These are phyloP conservation scores for Pyrgus malvae DNA, from an alignment of 2,888 invertebrate genomes.

Conservation along the genomic window DNA sequence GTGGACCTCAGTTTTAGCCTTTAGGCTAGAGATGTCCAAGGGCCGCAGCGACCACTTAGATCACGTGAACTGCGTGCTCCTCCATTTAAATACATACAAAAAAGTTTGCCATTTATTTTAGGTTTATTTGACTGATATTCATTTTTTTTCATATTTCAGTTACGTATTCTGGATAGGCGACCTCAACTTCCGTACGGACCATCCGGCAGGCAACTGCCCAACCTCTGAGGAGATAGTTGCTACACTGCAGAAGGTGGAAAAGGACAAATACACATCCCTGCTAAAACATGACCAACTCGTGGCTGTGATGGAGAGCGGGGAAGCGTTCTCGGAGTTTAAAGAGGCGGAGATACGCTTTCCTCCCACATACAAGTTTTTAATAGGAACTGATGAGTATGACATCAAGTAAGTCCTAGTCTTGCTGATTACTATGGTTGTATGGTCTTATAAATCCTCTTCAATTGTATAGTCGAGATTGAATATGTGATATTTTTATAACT, in stretches of 20 bases:
- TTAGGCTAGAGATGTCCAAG: too few species aligned
- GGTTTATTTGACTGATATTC: too few species aligned
- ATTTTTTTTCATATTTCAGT: too few species aligned
- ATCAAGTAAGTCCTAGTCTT: constrained; percentile 83
- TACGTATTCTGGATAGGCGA: constrained; percentile 97
- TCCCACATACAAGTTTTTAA: constrained; percentile 93
- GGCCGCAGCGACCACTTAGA: too few species aligned
- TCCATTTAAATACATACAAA: too few species aligned
- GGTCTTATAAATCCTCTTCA: neutral
- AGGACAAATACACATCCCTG: constrained; percentile 84
- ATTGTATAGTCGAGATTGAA: too few species aligned
- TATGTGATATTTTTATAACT: too few species aligned
- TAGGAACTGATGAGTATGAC: constrained; percentile 89
- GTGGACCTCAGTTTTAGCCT: too few species aligned
- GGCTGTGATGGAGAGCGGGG: constrained; percentile 85
- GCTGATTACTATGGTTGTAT: neutral
- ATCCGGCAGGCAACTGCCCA: constrained; percentile 83
- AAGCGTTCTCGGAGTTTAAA: constrained; percentile 91
- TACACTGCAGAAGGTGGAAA: constrained; percentile 83
- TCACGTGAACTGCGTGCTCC: too few species aligned
- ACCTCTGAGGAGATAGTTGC: constrained; percentile 86
- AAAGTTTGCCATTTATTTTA: too few species aligned
- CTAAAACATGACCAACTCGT: constrained; percentile 89
- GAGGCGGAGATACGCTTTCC: constrained; percentile 90
- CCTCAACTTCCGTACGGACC: constrained; percentile 91